Evolutionary conservation across 2,797 vertebrate genomes (phyloP).

Genomic region (Lacerta viridis): DNA sequence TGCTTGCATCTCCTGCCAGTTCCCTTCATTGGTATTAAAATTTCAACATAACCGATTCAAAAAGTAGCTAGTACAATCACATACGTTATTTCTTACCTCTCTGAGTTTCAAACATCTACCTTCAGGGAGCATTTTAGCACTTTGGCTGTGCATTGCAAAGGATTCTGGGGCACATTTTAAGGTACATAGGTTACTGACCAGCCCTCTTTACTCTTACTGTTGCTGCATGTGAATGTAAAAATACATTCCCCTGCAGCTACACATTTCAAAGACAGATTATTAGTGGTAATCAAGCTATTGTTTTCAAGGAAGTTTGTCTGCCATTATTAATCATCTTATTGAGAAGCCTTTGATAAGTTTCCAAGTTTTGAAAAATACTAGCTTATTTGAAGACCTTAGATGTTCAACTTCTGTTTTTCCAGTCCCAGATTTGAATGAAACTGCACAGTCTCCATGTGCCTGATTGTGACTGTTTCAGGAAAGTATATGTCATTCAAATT

Average conservation of each 20-base stretch:
- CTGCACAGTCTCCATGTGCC: not conserved
- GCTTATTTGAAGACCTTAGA: not conserved
- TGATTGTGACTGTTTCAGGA: not conserved
- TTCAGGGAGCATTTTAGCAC: not conserved
- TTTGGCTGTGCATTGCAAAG: not conserved
- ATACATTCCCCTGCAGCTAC: not conserved
- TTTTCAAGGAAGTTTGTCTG: not conserved
- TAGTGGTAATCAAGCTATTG: not conserved
- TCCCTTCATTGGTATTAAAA: not conserved
- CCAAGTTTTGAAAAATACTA: not conserved
- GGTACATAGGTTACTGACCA: not conserved
- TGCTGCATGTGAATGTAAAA: not conserved
- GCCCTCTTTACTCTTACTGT: not conserved
- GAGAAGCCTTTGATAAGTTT: not conserved
- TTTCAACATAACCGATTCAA: not conserved
- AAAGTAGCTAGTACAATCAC: not conserved
- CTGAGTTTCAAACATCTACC: not conserved
- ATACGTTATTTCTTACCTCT: not conserved
- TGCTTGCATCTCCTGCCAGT: not conserved
- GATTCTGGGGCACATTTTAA: not conserved
- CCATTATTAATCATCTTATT: not conserved
- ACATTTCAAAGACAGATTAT: not conserved
- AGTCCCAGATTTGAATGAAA: not conserved
- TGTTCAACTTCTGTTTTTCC: not conserved
- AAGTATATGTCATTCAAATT: not conserved